phyloP scores from a whole-genome alignment of 2,113 vertebrate genomes.

The Corydoras maculifer region DNA sequence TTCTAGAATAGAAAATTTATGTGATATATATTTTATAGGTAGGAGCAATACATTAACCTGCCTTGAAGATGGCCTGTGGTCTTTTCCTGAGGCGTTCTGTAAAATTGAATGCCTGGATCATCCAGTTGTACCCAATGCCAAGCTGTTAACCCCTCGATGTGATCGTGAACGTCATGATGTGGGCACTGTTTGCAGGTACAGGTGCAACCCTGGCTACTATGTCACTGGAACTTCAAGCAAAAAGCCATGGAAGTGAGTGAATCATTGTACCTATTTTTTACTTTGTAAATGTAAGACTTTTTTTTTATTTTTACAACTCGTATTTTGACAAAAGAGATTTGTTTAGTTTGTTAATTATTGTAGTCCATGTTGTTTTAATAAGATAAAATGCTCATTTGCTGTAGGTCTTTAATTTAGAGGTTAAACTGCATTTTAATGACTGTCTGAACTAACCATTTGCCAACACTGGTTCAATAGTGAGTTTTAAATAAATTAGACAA shows the following conservation, averaged over 20 bases:
- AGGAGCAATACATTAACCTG: slow-evolving; percentile 81
- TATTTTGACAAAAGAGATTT: background rate
- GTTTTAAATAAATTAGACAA: slow-evolving; percentile 23
- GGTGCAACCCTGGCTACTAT: slow-evolving; percentile 84
- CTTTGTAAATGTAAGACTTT: too few species aligned
- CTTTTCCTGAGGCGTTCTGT: slow-evolving; percentile 91
- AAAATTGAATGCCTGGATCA: slow-evolving; percentile 80
- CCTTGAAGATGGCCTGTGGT: slow-evolving; percentile 90
- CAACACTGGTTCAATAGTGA: slow-evolving; percentile 9
- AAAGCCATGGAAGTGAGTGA: slow-evolving; percentile 72
- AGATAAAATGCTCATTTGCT: slow-evolving; percentile 36
- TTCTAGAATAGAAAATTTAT: background rate
- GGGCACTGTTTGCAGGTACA: slow-evolving; percentile 80
- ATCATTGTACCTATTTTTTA: background rate
- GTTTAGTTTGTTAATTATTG: slow-evolving; percentile 45
- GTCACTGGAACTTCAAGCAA: slow-evolving; percentile 54
- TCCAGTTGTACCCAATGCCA: slow-evolving; percentile 62
- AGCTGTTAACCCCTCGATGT: slow-evolving; percentile 72
- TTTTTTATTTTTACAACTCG: too few species aligned
- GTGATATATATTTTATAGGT: slow-evolving; percentile 59
- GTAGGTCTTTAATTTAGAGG: background rate
- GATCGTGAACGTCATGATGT: slow-evolving; percentile 74
- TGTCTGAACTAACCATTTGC: slow-evolving; percentile 4
- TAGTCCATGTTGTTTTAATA: slow-evolving; percentile 50
- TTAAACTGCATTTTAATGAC: slow-evolving; percentile 30